These are phyloP conservation scores for Fregetta grallaria DNA, from an alignment of 2,113 vertebrate genomes.

Conservation along the genomic window DNA sequence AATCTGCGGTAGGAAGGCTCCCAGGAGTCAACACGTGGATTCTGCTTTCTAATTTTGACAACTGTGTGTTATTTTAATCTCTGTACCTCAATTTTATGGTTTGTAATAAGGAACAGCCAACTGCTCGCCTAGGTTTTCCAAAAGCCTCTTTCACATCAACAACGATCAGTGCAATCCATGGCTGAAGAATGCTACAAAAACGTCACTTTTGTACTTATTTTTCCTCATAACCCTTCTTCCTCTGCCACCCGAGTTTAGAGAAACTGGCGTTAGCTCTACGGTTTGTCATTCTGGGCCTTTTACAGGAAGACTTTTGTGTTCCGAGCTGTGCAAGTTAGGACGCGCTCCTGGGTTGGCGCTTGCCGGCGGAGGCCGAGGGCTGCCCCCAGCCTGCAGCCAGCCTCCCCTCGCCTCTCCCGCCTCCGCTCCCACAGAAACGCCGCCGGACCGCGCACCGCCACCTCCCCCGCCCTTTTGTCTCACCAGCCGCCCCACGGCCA, in stretches of 20 bases:
- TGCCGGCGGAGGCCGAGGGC: not conserved
- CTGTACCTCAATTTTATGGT: not conserved
- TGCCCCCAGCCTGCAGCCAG: too few species aligned
- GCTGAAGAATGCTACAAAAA: not conserved
- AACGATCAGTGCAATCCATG: fast-evolving
- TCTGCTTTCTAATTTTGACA: not conserved
- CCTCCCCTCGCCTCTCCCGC: not conserved
- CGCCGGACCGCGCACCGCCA: fast-evolving
- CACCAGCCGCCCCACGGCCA: not conserved
- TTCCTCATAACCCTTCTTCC: not conserved
- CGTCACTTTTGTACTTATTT: not conserved
- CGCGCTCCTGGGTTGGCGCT: fast-evolving
- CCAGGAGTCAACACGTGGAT: not conserved
- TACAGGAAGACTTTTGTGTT: fast-evolving
- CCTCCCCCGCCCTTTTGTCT: not conserved
- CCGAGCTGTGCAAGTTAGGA: fast-evolving
- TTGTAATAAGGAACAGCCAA: not conserved
- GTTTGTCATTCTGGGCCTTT: not conserved
- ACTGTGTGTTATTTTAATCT: not conserved
- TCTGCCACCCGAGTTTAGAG: not conserved
- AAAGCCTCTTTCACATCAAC: not conserved
- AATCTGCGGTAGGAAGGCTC: not conserved
- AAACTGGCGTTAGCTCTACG: fast-evolving
- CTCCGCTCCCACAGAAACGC: not conserved
- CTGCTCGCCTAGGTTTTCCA: not conserved